Percentiles rank a stretch among this genome's conserved stretches.
These are phyloP conservation scores for Ispidina picta DNA, from an alignment of 2,797 vertebrate genomes.

Conservation along the genomic window DNA sequence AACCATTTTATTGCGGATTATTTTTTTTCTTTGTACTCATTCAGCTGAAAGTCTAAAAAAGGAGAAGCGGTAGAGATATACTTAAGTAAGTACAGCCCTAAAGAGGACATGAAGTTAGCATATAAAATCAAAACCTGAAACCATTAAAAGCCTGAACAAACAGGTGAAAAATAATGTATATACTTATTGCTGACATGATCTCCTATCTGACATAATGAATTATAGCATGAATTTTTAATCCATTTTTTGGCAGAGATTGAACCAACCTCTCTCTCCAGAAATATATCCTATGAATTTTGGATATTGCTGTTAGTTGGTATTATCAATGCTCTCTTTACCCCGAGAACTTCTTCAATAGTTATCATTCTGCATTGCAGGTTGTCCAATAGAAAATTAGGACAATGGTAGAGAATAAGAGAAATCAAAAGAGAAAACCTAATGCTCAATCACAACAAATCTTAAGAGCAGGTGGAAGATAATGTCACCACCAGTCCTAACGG, in stretches of 20 bases:
- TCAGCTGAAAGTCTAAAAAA: background rate
- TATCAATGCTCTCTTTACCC: background rate
- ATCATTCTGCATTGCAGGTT: background rate
- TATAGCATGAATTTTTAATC: background rate
- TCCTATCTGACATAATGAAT: background rate
- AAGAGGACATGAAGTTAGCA: background rate
- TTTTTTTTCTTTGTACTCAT: background rate
- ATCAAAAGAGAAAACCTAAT: background rate
- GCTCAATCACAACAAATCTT: background rate
- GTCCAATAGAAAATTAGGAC: background rate
- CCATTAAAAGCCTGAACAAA: background rate
- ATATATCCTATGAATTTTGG: background rate
- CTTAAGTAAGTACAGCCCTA: background rate
- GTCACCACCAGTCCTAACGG: background rate
- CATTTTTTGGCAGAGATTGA: background rate
- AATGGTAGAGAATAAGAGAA: background rate
- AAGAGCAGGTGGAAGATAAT: background rate
- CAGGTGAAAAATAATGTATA: background rate
- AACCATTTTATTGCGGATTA: background rate
- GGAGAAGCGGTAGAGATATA: background rate
- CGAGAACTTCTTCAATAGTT: background rate
- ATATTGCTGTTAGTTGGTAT: background rate
- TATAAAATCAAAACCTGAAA: background rate
- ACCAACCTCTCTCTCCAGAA: background rate
- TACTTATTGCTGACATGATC: background rate